Percentiles rank a stretch among this genome's conserved stretches.
Evolutionary conservation across 1,140 invertebrate genomes (phyloP).

Genomic region (Magallana ariakensis): DNA sequence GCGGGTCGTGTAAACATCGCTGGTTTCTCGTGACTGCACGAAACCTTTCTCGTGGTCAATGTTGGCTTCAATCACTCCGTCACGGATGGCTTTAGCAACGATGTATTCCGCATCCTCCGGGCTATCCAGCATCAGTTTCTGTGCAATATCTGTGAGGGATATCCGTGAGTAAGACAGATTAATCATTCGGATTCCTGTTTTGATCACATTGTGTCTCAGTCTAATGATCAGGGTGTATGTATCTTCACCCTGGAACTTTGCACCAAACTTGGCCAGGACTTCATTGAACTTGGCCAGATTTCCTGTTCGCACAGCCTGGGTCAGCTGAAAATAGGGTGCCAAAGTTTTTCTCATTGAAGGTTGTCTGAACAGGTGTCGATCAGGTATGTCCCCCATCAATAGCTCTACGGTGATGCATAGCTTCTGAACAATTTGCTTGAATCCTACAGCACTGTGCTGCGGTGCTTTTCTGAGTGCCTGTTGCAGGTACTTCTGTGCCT

Average conservation of each 20-base stretch:
- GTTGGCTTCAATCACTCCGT: constrained; percentile 98
- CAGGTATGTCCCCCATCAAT: constrained; percentile 97
- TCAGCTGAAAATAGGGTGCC: constrained; percentile 97
- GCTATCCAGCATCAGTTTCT: constrained; percentile 95
- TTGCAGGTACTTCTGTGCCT: constrained; percentile 95
- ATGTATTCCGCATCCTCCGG: constrained; percentile 99
- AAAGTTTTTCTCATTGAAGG: constrained; percentile 91
- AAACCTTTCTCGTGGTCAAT: constrained; percentile 97
- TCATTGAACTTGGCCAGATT: constrained; percentile 96
- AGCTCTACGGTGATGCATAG: constrained; percentile 97
- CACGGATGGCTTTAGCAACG: constrained; percentile 99
- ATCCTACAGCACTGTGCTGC: constrained; percentile 97
- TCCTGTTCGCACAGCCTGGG: constrained; percentile 96
- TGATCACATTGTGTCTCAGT: constrained; percentile 98
- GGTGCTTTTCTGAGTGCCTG: constrained; percentile 96
- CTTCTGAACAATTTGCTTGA: constrained; percentile 98
- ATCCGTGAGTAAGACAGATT: constrained; percentile 98
- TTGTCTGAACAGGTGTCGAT: constrained; percentile 87
- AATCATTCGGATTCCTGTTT: constrained; percentile 98
- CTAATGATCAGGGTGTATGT: constrained; percentile 95
- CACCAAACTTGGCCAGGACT: constrained; percentile 88
- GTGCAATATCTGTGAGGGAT: constrained; percentile 95
- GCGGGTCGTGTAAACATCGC: constrained; percentile 97
- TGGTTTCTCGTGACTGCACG: constrained; percentile 98
- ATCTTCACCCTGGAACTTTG: constrained; percentile 86